Conservation (phyloP, 2,113 vertebrate species). For the Tretioscincus oriximinensis region DNA sequence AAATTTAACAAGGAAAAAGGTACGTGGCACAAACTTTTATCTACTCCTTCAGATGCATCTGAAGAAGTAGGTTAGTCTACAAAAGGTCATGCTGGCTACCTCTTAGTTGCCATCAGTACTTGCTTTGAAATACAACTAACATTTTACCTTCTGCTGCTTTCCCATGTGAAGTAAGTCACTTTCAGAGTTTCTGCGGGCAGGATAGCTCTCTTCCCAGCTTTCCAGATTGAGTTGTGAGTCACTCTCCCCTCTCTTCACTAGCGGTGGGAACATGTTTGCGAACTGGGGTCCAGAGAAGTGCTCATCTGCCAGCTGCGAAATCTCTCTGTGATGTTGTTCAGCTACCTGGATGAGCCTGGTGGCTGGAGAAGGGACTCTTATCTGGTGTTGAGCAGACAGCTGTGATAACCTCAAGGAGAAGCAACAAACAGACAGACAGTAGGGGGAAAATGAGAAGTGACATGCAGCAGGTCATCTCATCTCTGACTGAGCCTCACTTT, state of each 20-base stretch:
- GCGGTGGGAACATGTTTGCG: conserved; percentile 70
- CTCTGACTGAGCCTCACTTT: no score
- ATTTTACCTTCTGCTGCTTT: conserved; percentile 79
- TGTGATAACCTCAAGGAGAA: conserved; percentile 44
- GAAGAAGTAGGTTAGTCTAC: no score
- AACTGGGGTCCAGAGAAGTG: conserved; percentile 27
- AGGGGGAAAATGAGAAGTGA: background rate
- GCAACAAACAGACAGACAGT: background rate
- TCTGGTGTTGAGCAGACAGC: conserved; percentile 32
- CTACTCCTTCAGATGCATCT: no score
- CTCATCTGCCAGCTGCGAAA: conserved; percentile 30
- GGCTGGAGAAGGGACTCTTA: conserved; percentile 18
- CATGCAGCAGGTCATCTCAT: no score
- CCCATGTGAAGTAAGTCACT: conserved; percentile 72
- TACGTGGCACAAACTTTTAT: no score
- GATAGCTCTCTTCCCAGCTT: conserved; percentile 25
- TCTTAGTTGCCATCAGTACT: no score
- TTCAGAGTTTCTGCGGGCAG: conserved; percentile 67
- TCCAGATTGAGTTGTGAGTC: conserved; percentile 34
- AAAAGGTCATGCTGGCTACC: no score
- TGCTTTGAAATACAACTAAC: background rate
- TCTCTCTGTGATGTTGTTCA: conserved; percentile 40
- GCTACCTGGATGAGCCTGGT: conserved; percentile 1
- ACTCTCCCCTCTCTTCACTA: conserved; percentile 48
- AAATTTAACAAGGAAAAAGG: no score